Evolutionary conservation across 2,888 invertebrate species (phyloP).

Genomic region (Acanthococcus lagerstroemiae): DNA sequence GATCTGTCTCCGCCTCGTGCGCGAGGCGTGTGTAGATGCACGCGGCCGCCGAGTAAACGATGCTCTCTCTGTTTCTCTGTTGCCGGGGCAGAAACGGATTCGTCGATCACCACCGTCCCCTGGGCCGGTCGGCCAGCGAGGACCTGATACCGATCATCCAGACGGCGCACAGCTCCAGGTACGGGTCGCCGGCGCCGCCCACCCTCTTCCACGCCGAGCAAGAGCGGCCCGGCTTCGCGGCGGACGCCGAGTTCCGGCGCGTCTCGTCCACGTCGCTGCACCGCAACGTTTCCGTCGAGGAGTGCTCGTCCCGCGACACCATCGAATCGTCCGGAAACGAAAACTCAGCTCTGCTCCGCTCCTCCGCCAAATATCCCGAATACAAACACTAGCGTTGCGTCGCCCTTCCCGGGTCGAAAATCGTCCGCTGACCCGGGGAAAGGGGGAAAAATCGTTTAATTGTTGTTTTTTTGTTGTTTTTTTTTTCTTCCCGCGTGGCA

Average conservation of each 20-base stretch:
- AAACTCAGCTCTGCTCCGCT: constrained; percentile 25
- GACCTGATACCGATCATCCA: constrained; percentile 55
- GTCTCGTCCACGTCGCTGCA: constrained; percentile 20
- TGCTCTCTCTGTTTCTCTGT: too few relatives aligned
- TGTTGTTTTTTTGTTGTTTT: constrained; percentile 3
- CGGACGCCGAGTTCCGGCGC: constrained; percentile 36
- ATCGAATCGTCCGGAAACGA: constrained; percentile 32
- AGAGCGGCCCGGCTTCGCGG: constrained; percentile 52
- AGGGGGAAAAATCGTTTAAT: background rate
- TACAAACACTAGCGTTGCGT: constrained; percentile 13
- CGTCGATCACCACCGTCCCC: constrained; percentile 52
- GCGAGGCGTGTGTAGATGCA: too few relatives aligned
- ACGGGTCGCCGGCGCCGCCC: constrained; percentile 33
- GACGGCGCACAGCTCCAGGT: constrained; percentile 27
- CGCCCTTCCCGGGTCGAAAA: too few relatives aligned
- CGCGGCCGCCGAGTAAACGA: too few relatives aligned
- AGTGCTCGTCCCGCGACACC: constrained; percentile 30
- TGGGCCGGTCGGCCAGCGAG: constrained; percentile 92
- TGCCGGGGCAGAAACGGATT: constrained; percentile 21
- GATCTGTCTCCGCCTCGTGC: too few relatives aligned
- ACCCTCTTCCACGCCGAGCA: constrained; percentile 37
- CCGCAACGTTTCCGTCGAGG: constrained; percentile 19
- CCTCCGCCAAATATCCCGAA: constrained; percentile 29
- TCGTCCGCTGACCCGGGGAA: background rate
- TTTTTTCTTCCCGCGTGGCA: background rate